Conservation (phyloP, 2,888 invertebrate genomes). For the Lepidonotus clava region DNA sequence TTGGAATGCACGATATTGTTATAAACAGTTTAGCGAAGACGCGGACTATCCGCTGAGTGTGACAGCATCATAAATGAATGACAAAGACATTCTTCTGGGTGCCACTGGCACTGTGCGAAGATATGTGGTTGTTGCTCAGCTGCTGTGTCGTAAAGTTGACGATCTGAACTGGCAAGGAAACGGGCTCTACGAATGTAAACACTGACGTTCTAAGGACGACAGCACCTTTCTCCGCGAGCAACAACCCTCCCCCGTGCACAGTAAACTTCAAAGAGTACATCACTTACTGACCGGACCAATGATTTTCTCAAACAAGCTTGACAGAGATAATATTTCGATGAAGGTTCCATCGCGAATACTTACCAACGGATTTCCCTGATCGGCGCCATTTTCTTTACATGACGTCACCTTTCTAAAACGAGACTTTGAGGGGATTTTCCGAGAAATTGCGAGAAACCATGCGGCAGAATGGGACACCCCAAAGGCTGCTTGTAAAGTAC, state of each 20-base stretch:
- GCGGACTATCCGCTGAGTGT: too few relatives aligned
- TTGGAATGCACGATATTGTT: too few relatives aligned
- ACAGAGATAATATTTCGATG: not conserved
- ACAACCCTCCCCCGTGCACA: not conserved
- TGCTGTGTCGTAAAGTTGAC: not conserved
- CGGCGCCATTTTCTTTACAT: conserved; percentile 44
- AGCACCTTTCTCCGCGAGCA: not conserved
- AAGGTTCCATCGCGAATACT: not conserved
- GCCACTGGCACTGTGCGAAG: too few relatives aligned
- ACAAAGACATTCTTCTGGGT: too few relatives aligned
- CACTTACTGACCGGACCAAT: too few relatives aligned
- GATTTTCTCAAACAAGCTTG: not conserved
- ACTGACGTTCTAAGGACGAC: not conserved
- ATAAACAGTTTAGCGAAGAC: too few relatives aligned
- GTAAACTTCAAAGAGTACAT: not conserved
- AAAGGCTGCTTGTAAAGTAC: not conserved
- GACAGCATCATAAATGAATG: too few relatives aligned
- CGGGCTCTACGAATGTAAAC: conserved; percentile 7
- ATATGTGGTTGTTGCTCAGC: too few relatives aligned
- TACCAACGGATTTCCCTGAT: conserved; percentile 44
- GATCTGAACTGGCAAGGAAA: not conserved
- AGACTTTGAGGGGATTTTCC: conserved; percentile 47
- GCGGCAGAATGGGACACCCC: not conserved
- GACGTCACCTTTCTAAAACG: conserved; percentile 39
- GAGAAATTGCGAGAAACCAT: conserved; percentile 48